Evolutionary conservation across 2,113 vertebrate genomes (phyloP).

Genomic region (Dunckerocampus dactyliophorus): DNA sequence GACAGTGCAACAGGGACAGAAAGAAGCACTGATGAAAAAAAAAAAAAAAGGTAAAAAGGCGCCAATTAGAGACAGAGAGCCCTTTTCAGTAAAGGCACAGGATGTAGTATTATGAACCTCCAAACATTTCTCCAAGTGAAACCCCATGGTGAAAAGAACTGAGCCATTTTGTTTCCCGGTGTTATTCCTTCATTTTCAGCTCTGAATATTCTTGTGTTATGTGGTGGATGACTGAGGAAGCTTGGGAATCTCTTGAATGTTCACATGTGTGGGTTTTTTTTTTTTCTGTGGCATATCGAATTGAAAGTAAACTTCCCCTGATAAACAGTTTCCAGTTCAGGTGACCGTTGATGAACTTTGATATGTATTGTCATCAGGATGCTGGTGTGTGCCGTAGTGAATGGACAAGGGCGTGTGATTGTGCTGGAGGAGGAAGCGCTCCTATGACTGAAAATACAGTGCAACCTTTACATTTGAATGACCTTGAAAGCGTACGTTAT

Average conservation of each 20-base stretch:
- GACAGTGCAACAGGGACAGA: background rate
- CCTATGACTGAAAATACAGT: background rate
- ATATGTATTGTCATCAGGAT: conserved; percentile 1
- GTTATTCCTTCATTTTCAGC: conserved; percentile 54
- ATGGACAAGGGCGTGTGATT: no score
- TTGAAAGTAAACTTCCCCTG: conserved; percentile 52
- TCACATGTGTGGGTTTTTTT: conserved; percentile 26
- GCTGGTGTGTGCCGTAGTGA: conserved; percentile 5
- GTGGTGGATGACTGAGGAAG: conserved; percentile 29
- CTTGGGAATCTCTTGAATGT: conserved; percentile 37
- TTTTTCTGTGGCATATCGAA: conserved; percentile 27
- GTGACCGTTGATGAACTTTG: conserved; percentile 17
- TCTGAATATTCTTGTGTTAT: conserved; percentile 42
- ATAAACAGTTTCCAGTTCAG: conserved; percentile 38
- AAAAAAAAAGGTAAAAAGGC: conserved; percentile 25
- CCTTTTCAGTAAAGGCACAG: conserved; percentile 38
- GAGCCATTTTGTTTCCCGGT: conserved; percentile 53
- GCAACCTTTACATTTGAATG: background rate
- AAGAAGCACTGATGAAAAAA: conserved; percentile 32
- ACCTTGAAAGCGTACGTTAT: background rate
- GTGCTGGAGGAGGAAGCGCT: background rate
- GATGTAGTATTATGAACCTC: conserved; percentile 37
- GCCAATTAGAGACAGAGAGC: conserved; percentile 43
- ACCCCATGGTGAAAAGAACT: conserved; percentile 42
- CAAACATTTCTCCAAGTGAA: conserved; percentile 23